Conservation (phyloP, 1,140 invertebrate species). For the Leucophenga varia region DNA sequence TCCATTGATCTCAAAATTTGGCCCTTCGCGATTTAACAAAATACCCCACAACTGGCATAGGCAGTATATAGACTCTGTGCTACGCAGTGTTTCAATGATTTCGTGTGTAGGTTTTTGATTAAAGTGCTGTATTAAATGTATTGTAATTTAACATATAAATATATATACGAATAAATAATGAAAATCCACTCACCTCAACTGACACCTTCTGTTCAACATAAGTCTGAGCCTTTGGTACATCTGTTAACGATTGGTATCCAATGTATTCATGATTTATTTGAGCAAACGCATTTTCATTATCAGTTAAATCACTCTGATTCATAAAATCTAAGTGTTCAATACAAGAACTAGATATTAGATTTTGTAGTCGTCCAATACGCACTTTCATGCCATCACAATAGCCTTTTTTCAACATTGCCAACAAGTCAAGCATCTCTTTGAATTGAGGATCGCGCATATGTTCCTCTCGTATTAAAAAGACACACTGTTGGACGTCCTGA, state of each 20-base stretch:
- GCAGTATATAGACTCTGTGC: slow-evolving; percentile 72
- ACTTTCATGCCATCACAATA: slow-evolving; percentile 95
- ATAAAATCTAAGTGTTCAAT: slow-evolving; percentile 97
- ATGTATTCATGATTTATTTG: slow-evolving; percentile 91
- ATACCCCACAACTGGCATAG: slow-evolving; percentile 85
- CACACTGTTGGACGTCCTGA: slow-evolving; percentile 97
- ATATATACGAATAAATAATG: too few relatives aligned
- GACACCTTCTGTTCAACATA: slow-evolving; percentile 68
- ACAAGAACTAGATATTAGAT: slow-evolving; percentile 91
- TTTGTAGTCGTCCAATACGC: slow-evolving; percentile 90
- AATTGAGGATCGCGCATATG: slow-evolving; percentile 97
- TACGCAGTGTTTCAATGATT: slow-evolving; percentile 71
- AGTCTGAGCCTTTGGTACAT: slow-evolving; percentile 82
- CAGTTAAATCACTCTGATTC: slow-evolving; percentile 71
- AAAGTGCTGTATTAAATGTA: slow-evolving; percentile 25
- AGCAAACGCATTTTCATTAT: slow-evolving; percentile 74
- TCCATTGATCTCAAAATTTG: slow-evolving; percentile 69
- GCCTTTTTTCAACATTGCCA: slow-evolving; percentile 96
- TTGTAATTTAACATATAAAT: too few relatives aligned
- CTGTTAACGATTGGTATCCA: slow-evolving; percentile 95
- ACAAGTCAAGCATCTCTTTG: slow-evolving; percentile 92
- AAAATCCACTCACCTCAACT: slow-evolving; percentile 60
- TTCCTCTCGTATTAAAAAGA: slow-evolving; percentile 91
- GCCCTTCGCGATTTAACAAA: slow-evolving; percentile 79
- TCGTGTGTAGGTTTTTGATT: slow-evolving; percentile 67